Conservation (phyloP, 2,113 vertebrate genomes). For the Solenodon paradoxus region DNA sequence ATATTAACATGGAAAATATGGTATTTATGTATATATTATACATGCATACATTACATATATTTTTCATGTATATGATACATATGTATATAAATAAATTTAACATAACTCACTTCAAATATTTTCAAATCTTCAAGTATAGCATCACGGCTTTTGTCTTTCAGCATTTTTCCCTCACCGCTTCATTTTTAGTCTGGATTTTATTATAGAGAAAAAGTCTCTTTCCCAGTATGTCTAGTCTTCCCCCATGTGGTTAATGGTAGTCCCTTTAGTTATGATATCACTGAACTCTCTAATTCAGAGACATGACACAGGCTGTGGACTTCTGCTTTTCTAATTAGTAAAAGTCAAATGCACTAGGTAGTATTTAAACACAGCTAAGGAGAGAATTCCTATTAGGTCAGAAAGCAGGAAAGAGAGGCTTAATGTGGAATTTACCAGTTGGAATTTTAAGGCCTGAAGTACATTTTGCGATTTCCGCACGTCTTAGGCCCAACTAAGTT, state of each 20-base stretch:
- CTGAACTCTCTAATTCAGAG: constrained; percentile 54
- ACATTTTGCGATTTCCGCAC: constrained; percentile 51
- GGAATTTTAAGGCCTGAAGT: constrained; percentile 44
- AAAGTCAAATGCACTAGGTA: constrained; percentile 53
- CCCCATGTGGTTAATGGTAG: constrained; percentile 51
- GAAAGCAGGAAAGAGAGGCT: constrained; percentile 58
- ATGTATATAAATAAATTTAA: background rate
- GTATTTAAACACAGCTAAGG: constrained; percentile 31
- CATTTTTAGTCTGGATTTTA: constrained; percentile 41
- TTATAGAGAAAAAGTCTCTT: background rate
- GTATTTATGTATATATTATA: background rate
- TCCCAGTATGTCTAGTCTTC: background rate
- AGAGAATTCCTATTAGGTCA: constrained; percentile 62
- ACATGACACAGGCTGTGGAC: constrained; percentile 20
- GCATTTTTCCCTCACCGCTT: constrained; percentile 17
- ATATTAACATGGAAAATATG: background rate
- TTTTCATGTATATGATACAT: background rate
- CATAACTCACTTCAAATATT: background rate
- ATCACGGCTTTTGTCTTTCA: background rate
- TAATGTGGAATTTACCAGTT: constrained; percentile 57
- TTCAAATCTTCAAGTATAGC: background rate
- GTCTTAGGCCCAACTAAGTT: constrained; percentile 51
- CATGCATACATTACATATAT: background rate
- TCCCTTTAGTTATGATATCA: constrained; percentile 63
- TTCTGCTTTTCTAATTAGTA: constrained; percentile 67